Conservation (phyloP, 1,140 invertebrate species). For the Pomacea maculata region DNA sequence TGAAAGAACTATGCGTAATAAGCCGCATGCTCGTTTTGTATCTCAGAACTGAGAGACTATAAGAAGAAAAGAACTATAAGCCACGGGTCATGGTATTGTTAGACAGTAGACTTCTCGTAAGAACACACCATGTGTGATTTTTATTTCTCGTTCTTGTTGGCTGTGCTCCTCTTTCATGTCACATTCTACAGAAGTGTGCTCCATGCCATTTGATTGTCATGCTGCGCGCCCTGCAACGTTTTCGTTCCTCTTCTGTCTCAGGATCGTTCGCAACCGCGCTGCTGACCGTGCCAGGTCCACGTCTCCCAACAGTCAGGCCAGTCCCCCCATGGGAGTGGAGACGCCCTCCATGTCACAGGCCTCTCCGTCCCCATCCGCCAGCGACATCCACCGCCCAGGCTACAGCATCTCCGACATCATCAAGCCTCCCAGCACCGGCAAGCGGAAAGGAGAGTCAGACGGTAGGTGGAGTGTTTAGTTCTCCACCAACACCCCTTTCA, state of each 20-base stretch:
- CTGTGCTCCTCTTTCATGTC: too few relatives aligned
- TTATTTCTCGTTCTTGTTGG: too few relatives aligned
- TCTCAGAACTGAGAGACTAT: too few relatives aligned
- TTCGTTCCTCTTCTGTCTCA: background rate
- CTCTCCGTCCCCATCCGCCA: slow-evolving; percentile 6
- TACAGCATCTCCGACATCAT: slow-evolving; percentile 26
- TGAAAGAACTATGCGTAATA: too few relatives aligned
- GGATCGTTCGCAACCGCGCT: slow-evolving; percentile 20
- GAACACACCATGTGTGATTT: too few relatives aligned
- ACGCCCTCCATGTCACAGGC: background rate
- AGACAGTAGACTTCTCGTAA: too few relatives aligned
- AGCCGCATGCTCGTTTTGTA: too few relatives aligned
- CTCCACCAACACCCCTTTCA: background rate
- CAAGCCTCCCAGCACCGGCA: slow-evolving; percentile 14
- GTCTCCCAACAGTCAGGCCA: slow-evolving; percentile 16
- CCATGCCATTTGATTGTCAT: too few relatives aligned
- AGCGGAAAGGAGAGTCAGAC: slow-evolving; percentile 7
- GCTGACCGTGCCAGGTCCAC: slow-evolving; percentile 11
- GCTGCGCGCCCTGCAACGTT: too few relatives aligned
- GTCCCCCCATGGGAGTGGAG: slow-evolving; percentile 2
- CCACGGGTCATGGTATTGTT: too few relatives aligned
- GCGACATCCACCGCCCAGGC: background rate
- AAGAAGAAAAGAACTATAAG: too few relatives aligned
- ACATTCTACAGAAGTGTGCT: too few relatives aligned
- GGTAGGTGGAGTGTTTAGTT: background rate